Evolutionary conservation across 1,140 invertebrate species (phyloP).

Genomic region (Neodiprion pinetum): DNA sequence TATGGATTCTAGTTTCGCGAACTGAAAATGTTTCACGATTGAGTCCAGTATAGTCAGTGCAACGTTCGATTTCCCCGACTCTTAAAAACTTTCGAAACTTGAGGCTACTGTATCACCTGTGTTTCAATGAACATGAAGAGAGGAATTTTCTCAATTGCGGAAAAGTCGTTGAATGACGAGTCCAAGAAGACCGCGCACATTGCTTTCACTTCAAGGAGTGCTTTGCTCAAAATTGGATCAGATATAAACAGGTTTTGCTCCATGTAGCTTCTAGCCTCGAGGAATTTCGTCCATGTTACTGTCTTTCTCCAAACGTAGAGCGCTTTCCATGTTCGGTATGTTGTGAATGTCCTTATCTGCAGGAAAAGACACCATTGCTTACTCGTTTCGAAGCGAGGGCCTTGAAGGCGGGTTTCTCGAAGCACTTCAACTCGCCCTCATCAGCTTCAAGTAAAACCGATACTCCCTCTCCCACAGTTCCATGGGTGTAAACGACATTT

Average conservation of each 20-base stretch:
- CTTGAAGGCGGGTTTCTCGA: conserved; percentile 18
- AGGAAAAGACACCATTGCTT: conserved; percentile 25
- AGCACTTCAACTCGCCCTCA: conserved; percentile 58
- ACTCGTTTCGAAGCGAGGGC: background rate
- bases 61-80: conserved; percentile 9
- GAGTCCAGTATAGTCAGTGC: conserved; percentile 22
- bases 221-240: conserved; percentile 73
- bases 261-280: conserved; percentile 65
- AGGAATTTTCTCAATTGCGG: conserved; percentile 64
- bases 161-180: conserved; percentile 67
- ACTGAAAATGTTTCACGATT: conserved; percentile 42
- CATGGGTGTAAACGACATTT: conserved; percentile 73
- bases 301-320: conserved; percentile 83
- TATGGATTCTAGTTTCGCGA: conserved; percentile 63
- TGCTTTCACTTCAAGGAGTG: conserved; percentile 72
- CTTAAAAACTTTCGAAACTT: conserved; percentile 9
- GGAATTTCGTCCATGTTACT: conserved; percentile 74
- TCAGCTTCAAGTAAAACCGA: conserved; percentile 70
- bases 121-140: conserved; percentile 73
- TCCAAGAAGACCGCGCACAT: conserved; percentile 73
- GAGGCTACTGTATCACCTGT: conserved; percentile 59
- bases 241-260: conserved; percentile 75
- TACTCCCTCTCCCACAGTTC: conserved; percentile 76
- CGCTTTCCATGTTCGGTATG: conserved; percentile 82
- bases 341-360: conserved; percentile 75